phyloP scores from a whole-genome alignment of 2,888 invertebrate genomes.

The Lasius platythorax region DNA sequence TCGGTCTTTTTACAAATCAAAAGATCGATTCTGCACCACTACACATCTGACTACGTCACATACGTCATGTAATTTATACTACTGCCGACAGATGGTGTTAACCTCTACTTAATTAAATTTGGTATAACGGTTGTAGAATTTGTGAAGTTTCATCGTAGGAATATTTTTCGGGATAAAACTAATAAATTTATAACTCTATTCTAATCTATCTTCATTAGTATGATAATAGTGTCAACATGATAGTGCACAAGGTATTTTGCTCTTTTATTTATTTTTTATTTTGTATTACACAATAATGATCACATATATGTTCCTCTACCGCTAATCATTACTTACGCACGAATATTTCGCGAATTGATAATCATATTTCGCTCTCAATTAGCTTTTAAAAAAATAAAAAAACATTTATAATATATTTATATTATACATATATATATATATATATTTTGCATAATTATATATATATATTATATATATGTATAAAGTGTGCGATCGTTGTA shows the following conservation, averaged over 20 bases:
- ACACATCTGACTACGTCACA: neutral
- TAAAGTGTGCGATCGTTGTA: neutral
- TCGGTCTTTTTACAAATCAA: conserved; percentile 23
- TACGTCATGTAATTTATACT: neutral
- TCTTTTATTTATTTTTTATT: neutral
- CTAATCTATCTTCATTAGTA: neutral
- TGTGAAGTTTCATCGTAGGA: neutral
- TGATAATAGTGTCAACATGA: neutral
- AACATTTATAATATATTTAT: too few relatives aligned
- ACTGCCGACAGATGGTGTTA: neutral
- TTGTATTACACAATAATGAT: neutral
- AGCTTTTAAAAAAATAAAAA: too few relatives aligned
- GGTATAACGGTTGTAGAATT: neutral
- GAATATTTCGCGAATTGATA: neutral
- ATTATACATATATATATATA: too few relatives aligned
- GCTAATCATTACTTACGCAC: neutral
- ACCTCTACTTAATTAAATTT: neutral
- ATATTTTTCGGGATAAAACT: neutral
- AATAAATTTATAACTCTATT: neutral
- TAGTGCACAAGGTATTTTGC: neutral
- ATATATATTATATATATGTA: neutral
- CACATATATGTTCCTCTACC: neutral
- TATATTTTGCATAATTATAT: too few relatives aligned
- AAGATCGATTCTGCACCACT: conserved; percentile 34
- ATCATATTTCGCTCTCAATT: neutral